Conservation (phyloP, 2,888 invertebrate species). For the Phrixothrix hirtus region DNA sequence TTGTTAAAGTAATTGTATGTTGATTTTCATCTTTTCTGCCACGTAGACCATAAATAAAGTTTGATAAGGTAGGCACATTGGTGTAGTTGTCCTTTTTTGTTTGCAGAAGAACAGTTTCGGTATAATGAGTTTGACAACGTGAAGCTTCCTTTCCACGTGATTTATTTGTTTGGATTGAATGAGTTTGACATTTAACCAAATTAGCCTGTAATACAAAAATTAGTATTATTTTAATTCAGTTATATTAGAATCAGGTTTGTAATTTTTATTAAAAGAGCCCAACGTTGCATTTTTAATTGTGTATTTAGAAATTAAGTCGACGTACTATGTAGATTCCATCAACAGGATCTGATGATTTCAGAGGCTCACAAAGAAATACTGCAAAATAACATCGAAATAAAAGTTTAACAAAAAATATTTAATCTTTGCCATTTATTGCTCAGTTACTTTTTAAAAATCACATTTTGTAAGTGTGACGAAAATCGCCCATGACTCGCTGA, state of each 20-base stretch:
- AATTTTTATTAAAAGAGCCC: too few relatives aligned
- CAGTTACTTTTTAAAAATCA: too few relatives aligned
- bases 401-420: too few relatives aligned
- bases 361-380: too few relatives aligned
- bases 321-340: too few relatives aligned
- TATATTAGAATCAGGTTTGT: too few relatives aligned
- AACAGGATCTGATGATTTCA: neutral
- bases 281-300: too few relatives aligned
- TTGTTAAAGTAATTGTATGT: slow-evolving; percentile 57
- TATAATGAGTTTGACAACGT: slow-evolving; percentile 63
- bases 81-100: slow-evolving; percentile 56
- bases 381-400: too few relatives aligned
- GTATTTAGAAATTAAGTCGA: too few relatives aligned
- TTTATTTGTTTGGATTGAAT: slow-evolving; percentile 70
- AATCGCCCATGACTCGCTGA: too few relatives aligned
- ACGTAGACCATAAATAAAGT: slow-evolving; percentile 63
- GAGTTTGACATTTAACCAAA: slow-evolving; percentile 66
- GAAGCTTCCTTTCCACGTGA: slow-evolving; percentile 66
- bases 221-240: neutral
- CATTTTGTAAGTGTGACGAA: too few relatives aligned
- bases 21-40: slow-evolving; percentile 61
- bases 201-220: slow-evolving; percentile 58
- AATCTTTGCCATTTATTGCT: too few relatives aligned
- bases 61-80: slow-evolving; percentile 51
- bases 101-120: slow-evolving; percentile 56